Percentiles rank a stretch among this genome's conserved stretches.
Evolutionary conservation across 1,140 invertebrate genomes (phyloP).

Genomic region (Lepidurus couesii): DNA sequence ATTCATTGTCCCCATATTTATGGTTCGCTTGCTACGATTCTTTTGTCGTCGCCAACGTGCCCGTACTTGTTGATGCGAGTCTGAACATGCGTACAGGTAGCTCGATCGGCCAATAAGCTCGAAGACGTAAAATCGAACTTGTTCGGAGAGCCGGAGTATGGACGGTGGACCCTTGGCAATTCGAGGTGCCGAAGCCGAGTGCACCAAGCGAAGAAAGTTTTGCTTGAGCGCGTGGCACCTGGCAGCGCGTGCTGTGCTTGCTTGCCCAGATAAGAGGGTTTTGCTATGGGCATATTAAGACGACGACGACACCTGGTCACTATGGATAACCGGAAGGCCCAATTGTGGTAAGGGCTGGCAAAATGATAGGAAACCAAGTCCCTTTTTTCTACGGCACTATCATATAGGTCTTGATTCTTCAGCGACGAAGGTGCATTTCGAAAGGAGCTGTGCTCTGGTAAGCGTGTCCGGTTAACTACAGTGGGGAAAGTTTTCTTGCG

Average conservation of each 20-base stretch:
- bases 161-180: too few relatives aligned
- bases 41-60: background rate
- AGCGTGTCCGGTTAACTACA: background rate
- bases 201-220: background rate
- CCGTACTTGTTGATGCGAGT: background rate
- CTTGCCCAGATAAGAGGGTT: background rate
- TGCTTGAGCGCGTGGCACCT: constrained; percentile 12
- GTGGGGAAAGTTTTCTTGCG: background rate
- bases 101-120: background rate
- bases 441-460: constrained; percentile 6
- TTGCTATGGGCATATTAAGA: constrained; percentile 14
- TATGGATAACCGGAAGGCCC: constrained; percentile 20
- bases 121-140: background rate
- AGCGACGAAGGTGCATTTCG: background rate
- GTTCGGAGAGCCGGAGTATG: background rate
- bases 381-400: background rate
- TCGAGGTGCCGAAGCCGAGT: too few relatives aligned
- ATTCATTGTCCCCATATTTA: too few relatives aligned
- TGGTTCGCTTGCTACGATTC: background rate
- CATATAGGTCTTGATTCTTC: constrained; percentile 1
- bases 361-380: background rate
- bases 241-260: constrained; percentile 17
- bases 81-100: background rate
- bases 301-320: constrained; percentile 20
- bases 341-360: background rate